phyloP scores from a whole-genome alignment of 2,797 vertebrate species.

The Halcyon leucocephala region DNA sequence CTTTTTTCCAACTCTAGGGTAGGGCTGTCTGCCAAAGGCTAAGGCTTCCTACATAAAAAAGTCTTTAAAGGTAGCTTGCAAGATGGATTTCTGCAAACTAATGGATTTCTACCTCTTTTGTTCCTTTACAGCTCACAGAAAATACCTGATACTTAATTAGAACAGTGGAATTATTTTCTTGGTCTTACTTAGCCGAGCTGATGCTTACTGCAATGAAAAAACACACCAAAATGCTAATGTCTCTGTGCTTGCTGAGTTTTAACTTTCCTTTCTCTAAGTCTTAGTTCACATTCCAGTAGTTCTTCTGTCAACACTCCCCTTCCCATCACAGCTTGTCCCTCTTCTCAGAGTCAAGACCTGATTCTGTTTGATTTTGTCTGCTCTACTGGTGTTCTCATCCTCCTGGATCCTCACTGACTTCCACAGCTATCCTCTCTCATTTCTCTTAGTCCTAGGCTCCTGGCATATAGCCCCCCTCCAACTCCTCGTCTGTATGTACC shows the following conservation, averaged over 20 bases:
- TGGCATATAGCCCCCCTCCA: neutral
- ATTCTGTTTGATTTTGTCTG: neutral
- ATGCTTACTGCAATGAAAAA: neutral
- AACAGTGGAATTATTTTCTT: neutral
- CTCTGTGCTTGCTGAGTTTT: neutral
- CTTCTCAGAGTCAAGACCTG: neutral
- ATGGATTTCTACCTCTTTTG: neutral
- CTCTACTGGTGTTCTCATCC: neutral
- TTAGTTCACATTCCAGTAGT: constrained; percentile 1
- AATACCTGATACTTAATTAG: neutral
- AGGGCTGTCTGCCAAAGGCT: neutral
- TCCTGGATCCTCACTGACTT: neutral
- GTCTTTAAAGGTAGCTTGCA: neutral
- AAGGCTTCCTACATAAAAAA: neutral
- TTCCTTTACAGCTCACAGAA: neutral
- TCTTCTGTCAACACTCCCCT: neutral
- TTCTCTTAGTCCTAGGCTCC: neutral
- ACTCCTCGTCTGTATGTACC: neutral
- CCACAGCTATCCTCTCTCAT: neutral
- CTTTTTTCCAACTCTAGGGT: neutral
- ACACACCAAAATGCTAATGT: neutral
- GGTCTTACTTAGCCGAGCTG: neutral
- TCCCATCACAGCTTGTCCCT: neutral
- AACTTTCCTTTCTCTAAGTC: neutral
- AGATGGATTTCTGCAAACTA: constrained; percentile 10